Conservation (phyloP, 2,888 invertebrate species). For the Desoria tigrina region DNA sequence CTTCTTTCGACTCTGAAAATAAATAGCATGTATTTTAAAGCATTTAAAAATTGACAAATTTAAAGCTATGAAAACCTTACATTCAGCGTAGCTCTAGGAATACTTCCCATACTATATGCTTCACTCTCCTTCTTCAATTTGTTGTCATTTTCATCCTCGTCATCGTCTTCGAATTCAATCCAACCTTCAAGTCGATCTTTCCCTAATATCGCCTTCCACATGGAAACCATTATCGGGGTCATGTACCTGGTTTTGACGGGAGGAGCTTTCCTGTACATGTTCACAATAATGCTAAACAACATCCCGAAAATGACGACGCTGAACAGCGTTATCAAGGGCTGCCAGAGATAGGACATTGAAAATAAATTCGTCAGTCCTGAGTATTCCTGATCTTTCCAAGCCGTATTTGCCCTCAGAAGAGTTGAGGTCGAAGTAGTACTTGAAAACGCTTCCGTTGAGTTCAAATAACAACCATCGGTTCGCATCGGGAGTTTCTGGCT, state of each 20-base stretch:
- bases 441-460: constrained; percentile 17
- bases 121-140: neutral
- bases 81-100: constrained; percentile 10
- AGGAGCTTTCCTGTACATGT: constrained; percentile 6
- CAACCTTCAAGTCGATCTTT: constrained; percentile 26
- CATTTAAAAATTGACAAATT: neutral
- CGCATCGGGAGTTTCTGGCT: constrained; percentile 40
- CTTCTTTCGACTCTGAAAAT: neutral
- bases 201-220: constrained; percentile 34
- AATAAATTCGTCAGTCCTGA: constrained; percentile 26
- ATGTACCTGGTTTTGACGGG: constrained; percentile 34
- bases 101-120: constrained; percentile 1
- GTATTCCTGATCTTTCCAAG: constrained; percentile 42
- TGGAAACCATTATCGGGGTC: constrained; percentile 29
- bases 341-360: constrained; percentile 44
- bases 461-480: constrained; percentile 33
- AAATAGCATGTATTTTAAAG: neutral
- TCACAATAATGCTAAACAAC: constrained; percentile 37
- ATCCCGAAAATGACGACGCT: constrained; percentile 33
- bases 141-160: neutral
- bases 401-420: constrained; percentile 11
- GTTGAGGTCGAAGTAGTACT: neutral
- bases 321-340: constrained; percentile 34
- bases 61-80: neutral
- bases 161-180: constrained; percentile 36